These are phyloP conservation scores for Enchytraeus crypticus DNA, from an alignment of 2,888 invertebrate genomes.

Conservation along the genomic window DNA sequence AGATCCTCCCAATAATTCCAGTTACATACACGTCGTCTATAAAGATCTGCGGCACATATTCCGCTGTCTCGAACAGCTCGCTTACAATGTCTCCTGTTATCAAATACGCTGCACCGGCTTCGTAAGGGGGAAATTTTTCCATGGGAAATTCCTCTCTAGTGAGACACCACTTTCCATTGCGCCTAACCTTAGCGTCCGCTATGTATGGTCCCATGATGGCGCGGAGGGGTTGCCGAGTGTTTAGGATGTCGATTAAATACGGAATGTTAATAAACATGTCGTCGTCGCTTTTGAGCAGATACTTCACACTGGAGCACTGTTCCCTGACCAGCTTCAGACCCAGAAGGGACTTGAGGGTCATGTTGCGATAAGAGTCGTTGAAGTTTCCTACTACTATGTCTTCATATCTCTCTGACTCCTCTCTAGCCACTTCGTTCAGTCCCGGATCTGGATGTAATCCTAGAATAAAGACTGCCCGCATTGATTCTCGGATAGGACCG, in stretches of 20 bases:
- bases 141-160: slow-evolving; percentile 20
- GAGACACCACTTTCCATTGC: slow-evolving; percentile 24
- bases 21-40: slow-evolving; percentile 32
- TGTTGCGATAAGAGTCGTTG: slow-evolving; percentile 23
- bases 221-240: slow-evolving; percentile 4
- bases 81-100: slow-evolving; percentile 22
- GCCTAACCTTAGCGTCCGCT: slow-evolving; percentile 13
- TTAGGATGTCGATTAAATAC: slow-evolving; percentile 13
- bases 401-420: slow-evolving; percentile 11
- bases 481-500: not conserved
- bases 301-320: slow-evolving; percentile 19
- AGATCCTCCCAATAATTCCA: slow-evolving; percentile 26
- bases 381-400: slow-evolving; percentile 27
- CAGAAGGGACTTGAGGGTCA: slow-evolving; percentile 28
- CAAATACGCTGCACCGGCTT: slow-evolving; percentile 25
- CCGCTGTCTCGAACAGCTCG: slow-evolving; percentile 17
- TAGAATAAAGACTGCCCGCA: slow-evolving; percentile 22
- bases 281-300: slow-evolving; percentile 27
- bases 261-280: slow-evolving; percentile 29
- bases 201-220: slow-evolving; percentile 26
- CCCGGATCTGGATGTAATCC: slow-evolving; percentile 17
- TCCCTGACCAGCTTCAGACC: slow-evolving; percentile 24
- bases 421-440: slow-evolving; percentile 5
- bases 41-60: slow-evolving; percentile 24
- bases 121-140: slow-evolving; percentile 23